Conservation (phyloP, 2,888 invertebrate species). For the Cerastis rubricosa region DNA sequence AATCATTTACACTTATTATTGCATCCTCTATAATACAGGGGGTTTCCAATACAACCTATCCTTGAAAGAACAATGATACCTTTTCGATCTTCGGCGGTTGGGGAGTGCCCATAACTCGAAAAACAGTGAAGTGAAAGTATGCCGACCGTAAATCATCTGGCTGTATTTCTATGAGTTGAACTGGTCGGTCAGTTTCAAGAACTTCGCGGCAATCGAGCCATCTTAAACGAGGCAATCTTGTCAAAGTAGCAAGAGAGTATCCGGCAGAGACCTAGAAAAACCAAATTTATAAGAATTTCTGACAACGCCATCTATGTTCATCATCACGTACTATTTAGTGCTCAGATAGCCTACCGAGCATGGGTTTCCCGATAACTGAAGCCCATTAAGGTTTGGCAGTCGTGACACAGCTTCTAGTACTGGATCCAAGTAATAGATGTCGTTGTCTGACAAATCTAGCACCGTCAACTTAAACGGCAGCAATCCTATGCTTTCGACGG, state of each 20-base stretch:
- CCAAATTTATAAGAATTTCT: neutral
- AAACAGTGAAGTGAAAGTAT: constrained; percentile 86
- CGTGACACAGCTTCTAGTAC: constrained; percentile 80
- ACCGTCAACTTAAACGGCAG: constrained; percentile 77
- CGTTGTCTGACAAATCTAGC: constrained; percentile 91
- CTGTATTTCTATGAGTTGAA: constrained; percentile 75
- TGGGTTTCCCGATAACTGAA: constrained; percentile 91
- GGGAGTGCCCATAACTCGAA: constrained; percentile 88
- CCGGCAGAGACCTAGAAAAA: constrained; percentile 81
- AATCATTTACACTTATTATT: neutral
- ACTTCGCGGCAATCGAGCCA: constrained; percentile 90
- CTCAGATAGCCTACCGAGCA: constrained; percentile 84
- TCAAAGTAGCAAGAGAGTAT: constrained; percentile 85
- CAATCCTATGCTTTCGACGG: constrained; percentile 67
- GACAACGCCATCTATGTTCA: constrained; percentile 74
- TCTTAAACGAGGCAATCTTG: constrained; percentile 81
- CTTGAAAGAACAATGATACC: constrained; percentile 67
- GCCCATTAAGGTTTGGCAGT: constrained; percentile 82
- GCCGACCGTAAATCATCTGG: constrained; percentile 82
- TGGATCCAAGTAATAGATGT: constrained; percentile 88
- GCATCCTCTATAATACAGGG: neutral
- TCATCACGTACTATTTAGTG: constrained; percentile 25
- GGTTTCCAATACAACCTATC: neutral
- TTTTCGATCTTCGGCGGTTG: constrained; percentile 89
- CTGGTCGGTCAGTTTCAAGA: constrained; percentile 76